These are phyloP conservation scores for Drosophila funebris DNA, from an alignment of 1,140 invertebrate species.

Conservation along the genomic window DNA sequence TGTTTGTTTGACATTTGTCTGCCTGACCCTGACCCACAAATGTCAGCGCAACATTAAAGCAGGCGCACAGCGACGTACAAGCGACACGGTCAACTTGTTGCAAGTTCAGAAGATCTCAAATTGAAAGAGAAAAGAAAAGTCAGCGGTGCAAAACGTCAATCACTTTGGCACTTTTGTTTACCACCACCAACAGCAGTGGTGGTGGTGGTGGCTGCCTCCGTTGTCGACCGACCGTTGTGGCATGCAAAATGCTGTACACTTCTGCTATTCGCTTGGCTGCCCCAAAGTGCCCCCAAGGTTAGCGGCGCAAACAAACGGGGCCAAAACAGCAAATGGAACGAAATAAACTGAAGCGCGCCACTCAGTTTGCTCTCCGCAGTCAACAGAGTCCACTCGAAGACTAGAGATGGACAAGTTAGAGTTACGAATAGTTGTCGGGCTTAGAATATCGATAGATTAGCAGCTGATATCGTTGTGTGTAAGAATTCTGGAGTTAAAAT, in stretches of 20 bases:
- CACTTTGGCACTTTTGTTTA: slow-evolving; percentile 62
- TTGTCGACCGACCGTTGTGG: slow-evolving; percentile 6
- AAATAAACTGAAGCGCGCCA: slow-evolving; percentile 63
- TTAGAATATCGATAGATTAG: not conserved
- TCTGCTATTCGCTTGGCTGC: slow-evolving; percentile 50
- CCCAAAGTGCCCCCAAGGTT: slow-evolving; percentile 72
- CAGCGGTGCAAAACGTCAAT: slow-evolving; percentile 54
- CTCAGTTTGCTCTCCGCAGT: slow-evolving; percentile 2
- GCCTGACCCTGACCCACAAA: slow-evolving; percentile 79
- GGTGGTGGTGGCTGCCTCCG: slow-evolving; percentile 2
- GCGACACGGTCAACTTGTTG: slow-evolving; percentile 2
- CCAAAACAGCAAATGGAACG: slow-evolving; percentile 57
- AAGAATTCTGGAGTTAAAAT: too few species aligned
- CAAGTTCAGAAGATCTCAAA: slow-evolving; percentile 45
- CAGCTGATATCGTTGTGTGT: too few species aligned
- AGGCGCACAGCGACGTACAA: not conserved
- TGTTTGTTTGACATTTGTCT: slow-evolving; percentile 69
- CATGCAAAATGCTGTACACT: slow-evolving; percentile 57
- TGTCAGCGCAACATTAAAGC: slow-evolving; percentile 23
- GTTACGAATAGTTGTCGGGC: not conserved
- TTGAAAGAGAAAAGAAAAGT: slow-evolving; percentile 57
- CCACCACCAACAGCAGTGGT: not conserved
- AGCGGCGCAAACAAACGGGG: slow-evolving; percentile 73
- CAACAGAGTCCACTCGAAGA: not conserved
- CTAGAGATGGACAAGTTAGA: slow-evolving; percentile 1